Conservation (phyloP, 2,113 vertebrate genomes). For the Megalops atlanticus region DNA sequence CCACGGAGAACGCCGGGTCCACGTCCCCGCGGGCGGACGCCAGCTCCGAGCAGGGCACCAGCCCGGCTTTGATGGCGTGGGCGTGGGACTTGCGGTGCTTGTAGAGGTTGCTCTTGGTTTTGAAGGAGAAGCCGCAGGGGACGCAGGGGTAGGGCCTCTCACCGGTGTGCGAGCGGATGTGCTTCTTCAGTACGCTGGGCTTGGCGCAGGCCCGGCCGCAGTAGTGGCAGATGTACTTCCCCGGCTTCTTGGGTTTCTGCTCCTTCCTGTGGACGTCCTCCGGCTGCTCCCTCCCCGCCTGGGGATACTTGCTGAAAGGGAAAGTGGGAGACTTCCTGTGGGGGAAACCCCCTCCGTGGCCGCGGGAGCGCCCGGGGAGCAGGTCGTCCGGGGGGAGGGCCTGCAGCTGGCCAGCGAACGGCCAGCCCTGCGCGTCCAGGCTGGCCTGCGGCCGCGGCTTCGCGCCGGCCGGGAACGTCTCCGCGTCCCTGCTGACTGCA, state of each 20-base stretch:
- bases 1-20: constrained; percentile 84
- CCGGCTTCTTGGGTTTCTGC: constrained; percentile 91
- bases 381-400: constrained; percentile 73
- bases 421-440: constrained; percentile 75
- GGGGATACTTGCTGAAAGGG: constrained; percentile 80
- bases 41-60: constrained; percentile 87
- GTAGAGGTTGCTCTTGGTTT: constrained; percentile 99
- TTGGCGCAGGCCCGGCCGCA: constrained; percentile 98
- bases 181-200: constrained; percentile 97
- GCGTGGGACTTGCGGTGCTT: constrained; percentile 99
- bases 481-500: too few relatives aligned
- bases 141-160: constrained; percentile 94
- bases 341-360: constrained; percentile 72
- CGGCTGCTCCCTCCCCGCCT: constrained; percentile 81
- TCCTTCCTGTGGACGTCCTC: constrained; percentile 86
- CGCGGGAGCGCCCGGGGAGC: constrained; percentile 74
- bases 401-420: constrained; percentile 74
- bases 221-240: constrained; percentile 97
- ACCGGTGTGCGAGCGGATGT: constrained; percentile 96
- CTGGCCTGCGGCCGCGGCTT: constrained; percentile 76
- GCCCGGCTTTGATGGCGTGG: constrained; percentile 93
- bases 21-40: constrained; percentile 79
- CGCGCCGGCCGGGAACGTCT: constrained; percentile 69
- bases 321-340: constrained; percentile 82
- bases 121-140: constrained; percentile 98